These are phyloP conservation scores for Eupithecia vulgata DNA, from an alignment of 2,888 invertebrate genomes.

Conservation along the genomic window DNA sequence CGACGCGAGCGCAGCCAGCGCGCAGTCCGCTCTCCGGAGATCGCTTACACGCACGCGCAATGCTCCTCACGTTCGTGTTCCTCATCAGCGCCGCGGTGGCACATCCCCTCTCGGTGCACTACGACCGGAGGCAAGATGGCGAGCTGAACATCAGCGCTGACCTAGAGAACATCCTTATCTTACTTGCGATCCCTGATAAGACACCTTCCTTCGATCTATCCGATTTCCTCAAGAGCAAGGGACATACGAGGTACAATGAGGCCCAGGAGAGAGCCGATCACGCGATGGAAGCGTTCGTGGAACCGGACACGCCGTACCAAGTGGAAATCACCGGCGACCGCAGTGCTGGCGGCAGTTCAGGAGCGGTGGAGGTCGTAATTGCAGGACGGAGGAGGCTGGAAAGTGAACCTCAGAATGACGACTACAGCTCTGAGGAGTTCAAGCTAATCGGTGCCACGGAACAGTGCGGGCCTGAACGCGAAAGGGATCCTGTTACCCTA, in stretches of 20 bases:
- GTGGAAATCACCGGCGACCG: conserved; percentile 84
- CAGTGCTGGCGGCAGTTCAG: conserved; percentile 56
- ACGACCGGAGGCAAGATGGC: conserved; percentile 92
- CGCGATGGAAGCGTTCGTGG: conserved; percentile 83
- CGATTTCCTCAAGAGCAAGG: conserved; percentile 41
- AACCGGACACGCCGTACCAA: conserved; percentile 87
- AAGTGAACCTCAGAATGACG: conserved; percentile 54
- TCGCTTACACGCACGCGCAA: conserved; percentile 70
- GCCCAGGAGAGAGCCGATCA: conserved; percentile 74
- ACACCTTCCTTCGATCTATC: conserved; percentile 52
- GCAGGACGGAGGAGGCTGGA: conserved; percentile 64
- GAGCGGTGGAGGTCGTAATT: conserved; percentile 71
- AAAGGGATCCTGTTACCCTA: conserved; percentile 87
- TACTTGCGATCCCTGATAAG: conserved; percentile 84
- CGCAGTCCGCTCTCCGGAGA: conserved; percentile 67
- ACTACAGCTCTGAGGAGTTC: conserved; percentile 61
- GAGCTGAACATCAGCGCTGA: conserved; percentile 89
- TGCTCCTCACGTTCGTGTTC: conserved; percentile 62
- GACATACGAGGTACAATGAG: conserved; percentile 46
- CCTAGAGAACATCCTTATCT: conserved; percentile 88
- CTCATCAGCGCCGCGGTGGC: conserved; percentile 61
- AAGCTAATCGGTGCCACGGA: conserved; percentile 87
- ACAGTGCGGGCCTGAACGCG: conserved; percentile 89
- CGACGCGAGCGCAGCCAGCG: conserved; percentile 64
- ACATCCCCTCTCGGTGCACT: conserved; percentile 62